Evolutionary conservation across 1,140 invertebrate species (phyloP), one percentile per base, ranked within the genome.

Genomic region (Drusus annulatus): DNA sequence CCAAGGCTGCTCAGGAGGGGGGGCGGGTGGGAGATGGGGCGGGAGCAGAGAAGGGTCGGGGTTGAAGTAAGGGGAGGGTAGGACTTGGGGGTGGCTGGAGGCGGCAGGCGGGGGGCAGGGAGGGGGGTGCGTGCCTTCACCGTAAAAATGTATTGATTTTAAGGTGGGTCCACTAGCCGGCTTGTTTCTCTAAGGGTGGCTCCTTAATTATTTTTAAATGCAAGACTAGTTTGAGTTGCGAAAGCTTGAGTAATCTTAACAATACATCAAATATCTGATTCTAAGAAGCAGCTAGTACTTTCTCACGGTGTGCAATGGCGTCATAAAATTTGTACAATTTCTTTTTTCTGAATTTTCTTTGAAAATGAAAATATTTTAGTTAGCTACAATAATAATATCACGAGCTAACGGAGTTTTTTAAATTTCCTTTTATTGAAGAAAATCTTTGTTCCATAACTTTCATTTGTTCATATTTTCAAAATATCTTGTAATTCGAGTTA

Each of bases 111-210:
- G 80, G 21, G 4, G 65, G 54, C 7, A 76, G 25, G 28, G 28
- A 8, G 25, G 21, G 60, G 50, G 78, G 77, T 82, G 81, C 81
- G 81, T 82, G 81, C 77, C 74, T 63, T 56, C 45, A 68, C 81
- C 81, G 81, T 82, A 82, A 82, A 82, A 82, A 82, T 82, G 81
- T 82, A 82, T 82, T 82, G 81, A 82, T 82, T 82, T 82, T 82
- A 82, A 80, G 81, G 69, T 65, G 77, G 77, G 75, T 76, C 69
- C 21, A 65, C 21, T 28, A 25, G 8, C 7, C 25, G 62, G 21
- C 62, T 65, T 25, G 62, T 25, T 65, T 21, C 56, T 60, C 13
- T 21, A 19, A 25, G 62, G 54, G 19, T 7, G 54, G 54, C 16
- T n/a, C 10, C 54, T 56, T 56, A 56, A 56, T 56, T 17, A 56